Conservation (phyloP, 2,888 invertebrate species). For the Sarcophaga carnaria region DNA sequence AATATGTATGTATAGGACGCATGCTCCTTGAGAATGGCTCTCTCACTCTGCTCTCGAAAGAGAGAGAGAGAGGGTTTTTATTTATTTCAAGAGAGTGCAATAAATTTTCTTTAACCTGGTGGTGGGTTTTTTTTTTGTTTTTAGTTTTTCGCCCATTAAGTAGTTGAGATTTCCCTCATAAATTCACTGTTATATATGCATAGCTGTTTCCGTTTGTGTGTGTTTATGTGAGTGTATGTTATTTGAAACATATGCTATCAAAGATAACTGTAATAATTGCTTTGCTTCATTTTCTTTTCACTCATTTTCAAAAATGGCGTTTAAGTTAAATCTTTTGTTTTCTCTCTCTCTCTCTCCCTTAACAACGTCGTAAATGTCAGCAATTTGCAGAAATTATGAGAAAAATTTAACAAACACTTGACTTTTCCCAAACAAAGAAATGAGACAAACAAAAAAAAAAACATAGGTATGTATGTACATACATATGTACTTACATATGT, state of each 20-base stretch:
- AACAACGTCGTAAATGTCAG: slow-evolving; percentile 59
- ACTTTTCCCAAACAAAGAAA: slow-evolving; percentile 49
- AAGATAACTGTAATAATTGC: slow-evolving; percentile 60
- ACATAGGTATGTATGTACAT: neutral
- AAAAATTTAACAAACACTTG: slow-evolving; percentile 65
- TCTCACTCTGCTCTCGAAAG: neutral
- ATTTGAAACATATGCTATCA: slow-evolving; percentile 36
- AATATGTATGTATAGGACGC: neutral
- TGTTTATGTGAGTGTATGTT: slow-evolving; percentile 17
- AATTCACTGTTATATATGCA: neutral
- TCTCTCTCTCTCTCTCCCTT: slow-evolving; percentile 13
- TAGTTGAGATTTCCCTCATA: slow-evolving; percentile 41
- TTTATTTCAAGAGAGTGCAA: neutral
- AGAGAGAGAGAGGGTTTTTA: neutral
- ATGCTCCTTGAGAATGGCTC: neutral
- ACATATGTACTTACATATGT: neutral
- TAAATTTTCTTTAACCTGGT: slow-evolving; percentile 8
- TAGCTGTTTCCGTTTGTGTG: slow-evolving; percentile 8
- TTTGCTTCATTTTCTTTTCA: slow-evolving; percentile 8
- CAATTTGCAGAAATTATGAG: slow-evolving; percentile 63
- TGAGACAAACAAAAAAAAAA: slow-evolving; percentile 12
- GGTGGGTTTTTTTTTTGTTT: slow-evolving; percentile 47
- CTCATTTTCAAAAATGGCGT: slow-evolving; percentile 68
- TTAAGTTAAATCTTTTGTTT: slow-evolving; percentile 67
- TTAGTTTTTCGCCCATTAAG: slow-evolving; percentile 46